Conservation (phyloP, 1,140 invertebrate genomes). For the Leptopilina boulardi region DNA sequence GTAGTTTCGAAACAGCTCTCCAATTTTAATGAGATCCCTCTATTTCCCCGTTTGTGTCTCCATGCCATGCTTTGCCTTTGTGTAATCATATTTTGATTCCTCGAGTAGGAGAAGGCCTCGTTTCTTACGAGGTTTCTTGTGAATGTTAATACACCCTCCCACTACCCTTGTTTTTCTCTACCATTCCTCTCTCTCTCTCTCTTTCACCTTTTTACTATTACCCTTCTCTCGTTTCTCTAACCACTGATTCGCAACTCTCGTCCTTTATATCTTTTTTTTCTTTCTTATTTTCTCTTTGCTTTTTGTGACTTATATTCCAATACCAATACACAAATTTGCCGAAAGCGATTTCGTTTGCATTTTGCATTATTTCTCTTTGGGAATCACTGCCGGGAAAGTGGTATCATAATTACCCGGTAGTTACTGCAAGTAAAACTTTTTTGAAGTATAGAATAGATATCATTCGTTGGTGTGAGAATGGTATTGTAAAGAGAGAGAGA, state of each 20-base stretch:
- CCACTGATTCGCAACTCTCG: too few species aligned
- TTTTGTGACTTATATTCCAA: slow-evolving; percentile 62
- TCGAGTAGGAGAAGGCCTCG: slow-evolving; percentile 61
- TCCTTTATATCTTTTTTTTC: too few species aligned
- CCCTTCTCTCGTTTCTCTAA: too few species aligned
- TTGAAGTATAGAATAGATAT: slow-evolving; percentile 2
- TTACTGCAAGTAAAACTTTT: slow-evolving; percentile 48
- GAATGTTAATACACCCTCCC: slow-evolving; percentile 66
- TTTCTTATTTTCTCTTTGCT: slow-evolving; percentile 43
- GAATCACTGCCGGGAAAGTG: slow-evolving; percentile 52
- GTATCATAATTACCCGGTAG: slow-evolving; percentile 60
- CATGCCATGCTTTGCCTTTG: slow-evolving; percentile 71
- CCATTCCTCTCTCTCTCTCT: slow-evolving; percentile 23
- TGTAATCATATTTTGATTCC: slow-evolving; percentile 77
- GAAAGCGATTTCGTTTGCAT: slow-evolving; percentile 53
- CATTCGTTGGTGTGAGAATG: background rate
- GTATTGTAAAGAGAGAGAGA: too few species aligned
- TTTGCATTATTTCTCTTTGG: slow-evolving; percentile 59
- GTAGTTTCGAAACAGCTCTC: slow-evolving; percentile 75
- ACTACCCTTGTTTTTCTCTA: slow-evolving; percentile 36
- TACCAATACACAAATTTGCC: slow-evolving; percentile 60
- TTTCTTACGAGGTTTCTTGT: slow-evolving; percentile 58
- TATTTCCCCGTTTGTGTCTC: slow-evolving; percentile 72
- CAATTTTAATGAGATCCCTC: slow-evolving; percentile 76
- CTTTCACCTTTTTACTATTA: too few species aligned